phyloP scores from a whole-genome alignment of 2,888 invertebrate species.

The Arrhopalites spinosus region DNA sequence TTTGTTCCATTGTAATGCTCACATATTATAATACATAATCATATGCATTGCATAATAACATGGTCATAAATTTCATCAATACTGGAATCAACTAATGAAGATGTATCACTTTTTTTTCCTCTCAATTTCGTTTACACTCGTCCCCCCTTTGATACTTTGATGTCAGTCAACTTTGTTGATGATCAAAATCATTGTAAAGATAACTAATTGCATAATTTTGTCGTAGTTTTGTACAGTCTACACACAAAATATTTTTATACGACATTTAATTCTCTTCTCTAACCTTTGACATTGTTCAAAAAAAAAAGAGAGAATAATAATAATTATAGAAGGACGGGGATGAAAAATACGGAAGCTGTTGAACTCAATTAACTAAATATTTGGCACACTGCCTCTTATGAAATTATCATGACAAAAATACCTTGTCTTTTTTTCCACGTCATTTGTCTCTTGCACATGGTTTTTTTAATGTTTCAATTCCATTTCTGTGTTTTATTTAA shows the following conservation, averaged over 20 bases:
- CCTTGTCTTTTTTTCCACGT: not conserved
- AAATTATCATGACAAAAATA: too few species aligned
- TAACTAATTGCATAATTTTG: not conserved
- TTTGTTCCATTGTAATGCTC: too few species aligned
- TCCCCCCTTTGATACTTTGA: not conserved
- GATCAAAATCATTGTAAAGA: not conserved
- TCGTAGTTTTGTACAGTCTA: not conserved
- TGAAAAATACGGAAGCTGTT: slow-evolving; percentile 24
- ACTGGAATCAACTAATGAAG: slow-evolving; percentile 11
- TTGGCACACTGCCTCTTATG: too few species aligned
- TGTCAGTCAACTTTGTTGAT: not conserved
- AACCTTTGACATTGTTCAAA: slow-evolving; percentile 34
- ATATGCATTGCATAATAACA: not conserved
- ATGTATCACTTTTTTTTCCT: not conserved
- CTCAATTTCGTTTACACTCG: not conserved
- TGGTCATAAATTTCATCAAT: slow-evolving; percentile 1
- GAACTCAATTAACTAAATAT: too few species aligned
- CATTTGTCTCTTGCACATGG: not conserved
- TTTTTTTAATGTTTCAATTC: not conserved
- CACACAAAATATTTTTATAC: not conserved
- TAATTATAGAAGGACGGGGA: slow-evolving; percentile 26
- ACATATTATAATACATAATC: not conserved
- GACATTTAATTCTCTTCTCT: not conserved
- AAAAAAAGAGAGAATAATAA: not conserved
- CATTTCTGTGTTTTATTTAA: too few species aligned